Conservation (phyloP, 64 coral and sea anemone genomes). For the Hydrozoanthus tunicans region DNA sequence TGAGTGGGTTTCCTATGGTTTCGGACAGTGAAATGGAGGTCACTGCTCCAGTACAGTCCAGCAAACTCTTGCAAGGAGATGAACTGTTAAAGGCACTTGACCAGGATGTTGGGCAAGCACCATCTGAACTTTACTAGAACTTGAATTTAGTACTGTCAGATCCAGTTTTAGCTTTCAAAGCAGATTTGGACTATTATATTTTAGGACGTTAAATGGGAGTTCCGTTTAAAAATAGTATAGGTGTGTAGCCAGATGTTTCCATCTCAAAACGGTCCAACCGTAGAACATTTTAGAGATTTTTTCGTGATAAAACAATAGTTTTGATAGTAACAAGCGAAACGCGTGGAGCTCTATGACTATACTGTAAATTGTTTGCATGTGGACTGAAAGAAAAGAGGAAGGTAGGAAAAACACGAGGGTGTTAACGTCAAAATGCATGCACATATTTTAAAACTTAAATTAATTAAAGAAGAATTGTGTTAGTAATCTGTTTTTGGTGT, state of each 20-base stretch:
- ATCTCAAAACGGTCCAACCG: not conserved
- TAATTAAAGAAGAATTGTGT: no score
- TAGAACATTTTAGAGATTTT: not conserved
- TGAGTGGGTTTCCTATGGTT: constrained; percentile 58
- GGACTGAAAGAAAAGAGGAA: not conserved
- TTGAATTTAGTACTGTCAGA: not conserved
- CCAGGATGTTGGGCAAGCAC: constrained; percentile 2
- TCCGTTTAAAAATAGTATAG: not conserved
- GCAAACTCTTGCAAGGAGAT: constrained; percentile 72
- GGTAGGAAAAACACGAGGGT: not conserved
- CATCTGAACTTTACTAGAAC: not conserved
- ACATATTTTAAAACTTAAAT: not conserved
- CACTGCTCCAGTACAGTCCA: constrained; percentile 71
- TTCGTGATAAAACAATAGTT: not conserved
- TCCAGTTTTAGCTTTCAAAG: not conserved
- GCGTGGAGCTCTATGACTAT: not conserved
- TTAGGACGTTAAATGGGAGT: not conserved
- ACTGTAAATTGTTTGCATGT: not conserved
- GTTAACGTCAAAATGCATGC: not conserved
- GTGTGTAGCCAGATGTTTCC: not conserved
- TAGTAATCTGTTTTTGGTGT: no score
- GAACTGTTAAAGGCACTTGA: constrained; percentile 79
- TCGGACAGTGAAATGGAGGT: constrained; percentile 73
- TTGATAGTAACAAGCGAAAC: not conserved
- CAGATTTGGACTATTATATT: not conserved